These are phyloP conservation scores for Halcyon senegalensis DNA, from an alignment of 2,113 vertebrate species.

Conservation along the genomic window DNA sequence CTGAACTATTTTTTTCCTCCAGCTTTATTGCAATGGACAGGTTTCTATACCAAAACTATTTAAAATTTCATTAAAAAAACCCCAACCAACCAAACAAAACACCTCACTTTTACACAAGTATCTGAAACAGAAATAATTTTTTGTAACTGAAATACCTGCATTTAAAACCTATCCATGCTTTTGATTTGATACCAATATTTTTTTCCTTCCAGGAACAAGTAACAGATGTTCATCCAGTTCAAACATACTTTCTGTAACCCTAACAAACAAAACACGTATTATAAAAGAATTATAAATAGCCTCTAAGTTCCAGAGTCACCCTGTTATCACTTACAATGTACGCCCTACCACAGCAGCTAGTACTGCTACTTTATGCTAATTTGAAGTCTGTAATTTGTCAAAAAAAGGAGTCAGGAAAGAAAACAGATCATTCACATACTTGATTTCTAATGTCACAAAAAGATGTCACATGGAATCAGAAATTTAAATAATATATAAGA, in stretches of 20 bases:
- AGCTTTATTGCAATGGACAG: background rate
- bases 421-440: background rate
- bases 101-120: background rate
- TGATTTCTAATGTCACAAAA: background rate
- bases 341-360: background rate
- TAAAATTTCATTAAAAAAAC: background rate
- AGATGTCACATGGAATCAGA: background rate
- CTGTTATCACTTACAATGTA: background rate
- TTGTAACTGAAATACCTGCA: background rate
- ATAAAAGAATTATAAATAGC: background rate
- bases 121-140: background rate
- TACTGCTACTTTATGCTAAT: background rate
- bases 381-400: background rate
- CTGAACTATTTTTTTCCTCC: background rate
- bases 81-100: no score
- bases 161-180: background rate
- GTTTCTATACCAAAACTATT: background rate
- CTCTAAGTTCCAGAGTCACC: background rate
- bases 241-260: background rate
- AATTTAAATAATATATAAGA: accelerated
- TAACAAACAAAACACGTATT: background rate
- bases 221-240: background rate
- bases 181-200: background rate
- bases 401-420: background rate
- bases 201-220: background rate